Base-by-base conservation (phyloP, 1,140 invertebrate genomes). In the Branchinecta lindahli region DNA sequence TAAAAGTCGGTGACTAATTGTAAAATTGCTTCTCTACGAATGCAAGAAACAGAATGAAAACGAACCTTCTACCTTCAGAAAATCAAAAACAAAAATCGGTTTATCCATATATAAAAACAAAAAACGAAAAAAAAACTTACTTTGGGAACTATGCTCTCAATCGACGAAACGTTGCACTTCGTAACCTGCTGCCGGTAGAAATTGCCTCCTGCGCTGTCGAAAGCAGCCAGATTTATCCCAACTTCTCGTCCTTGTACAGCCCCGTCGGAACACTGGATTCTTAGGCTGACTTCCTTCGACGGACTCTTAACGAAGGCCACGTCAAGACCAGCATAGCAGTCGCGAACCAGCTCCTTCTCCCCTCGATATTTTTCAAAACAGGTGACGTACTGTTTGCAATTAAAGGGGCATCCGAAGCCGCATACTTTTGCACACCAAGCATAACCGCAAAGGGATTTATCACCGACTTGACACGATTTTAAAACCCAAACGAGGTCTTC, bases 361-460 rank as follows among this genome's bases (percentile, higher is more conserved):
- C 52, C 52, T 61, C 18, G 12, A 20, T 61, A 61, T 61, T 61
- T 61, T 15, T 20, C 52, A 61, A 61, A 61, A 6, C 52, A 61
- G 52, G 12, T 61, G 12, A 61, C 52, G 18, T 61, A 61, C 12
- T 20, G 52, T 15, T 61, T 61, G 18, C 52, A 61, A 61, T 61
- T 20, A 6, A 61, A 61, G 18, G 52, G 52, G 52, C 52, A 61
- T 12, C 18, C 52, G 6, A 61, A 61, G 12, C 52, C 52, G 52
- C 52, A 61, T 20, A 61, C 52, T 61, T 61, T 61, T 61, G 52
- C 52, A 61, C 52, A 61, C 52, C 52, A 61, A 20, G 52, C 52
- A 61, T 61, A 61, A 12, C 52, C 52, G 18, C 52, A 61, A 12
- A 61, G 18, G 12, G 52, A 12, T 61, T 12, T 12, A 61, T 61